These are phyloP conservation scores for Camponotus fellah DNA, from an alignment of 2,888 invertebrate species.

Conservation along the genomic window DNA sequence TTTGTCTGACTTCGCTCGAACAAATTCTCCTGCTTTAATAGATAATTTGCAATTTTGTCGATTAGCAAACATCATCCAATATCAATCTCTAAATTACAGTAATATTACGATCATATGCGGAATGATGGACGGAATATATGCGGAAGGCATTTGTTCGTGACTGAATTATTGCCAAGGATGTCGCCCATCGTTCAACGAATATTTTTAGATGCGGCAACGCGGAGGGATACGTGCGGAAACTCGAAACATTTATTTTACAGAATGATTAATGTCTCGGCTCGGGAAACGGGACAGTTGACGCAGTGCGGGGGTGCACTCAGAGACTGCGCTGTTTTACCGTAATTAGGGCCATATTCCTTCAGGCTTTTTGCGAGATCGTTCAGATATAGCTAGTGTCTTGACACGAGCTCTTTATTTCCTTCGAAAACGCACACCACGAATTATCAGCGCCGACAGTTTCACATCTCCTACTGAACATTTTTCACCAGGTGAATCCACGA, in stretches of 20 bases:
- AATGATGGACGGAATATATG: slow-evolving; percentile 44
- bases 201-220: slow-evolving; percentile 53
- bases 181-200: slow-evolving; percentile 61
- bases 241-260: slow-evolving; percentile 71
- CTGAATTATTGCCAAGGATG: slow-evolving; percentile 66
- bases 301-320: slow-evolving; percentile 79
- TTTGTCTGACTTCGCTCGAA: too few species aligned
- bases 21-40: slow-evolving; percentile 5
- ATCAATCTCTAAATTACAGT: slow-evolving; percentile 48
- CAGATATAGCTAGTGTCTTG: slow-evolving; percentile 69
- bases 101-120: slow-evolving; percentile 29
- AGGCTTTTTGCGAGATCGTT: slow-evolving; percentile 77
- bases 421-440: slow-evolving; percentile 35
- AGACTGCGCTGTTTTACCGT: slow-evolving; percentile 82
- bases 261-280: slow-evolving; percentile 79
- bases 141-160: slow-evolving; percentile 48
- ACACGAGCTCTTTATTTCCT: slow-evolving; percentile 57
- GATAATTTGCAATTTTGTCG: background rate
- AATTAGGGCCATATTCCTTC: slow-evolving; percentile 83
- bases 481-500: background rate
- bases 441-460: background rate
- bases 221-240: slow-evolving; percentile 48
- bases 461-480: background rate
- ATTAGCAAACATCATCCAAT: slow-evolving; percentile 27
- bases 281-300: slow-evolving; percentile 78